Conservation (phyloP, 2,797 vertebrate species). For the Channa striata region DNA sequence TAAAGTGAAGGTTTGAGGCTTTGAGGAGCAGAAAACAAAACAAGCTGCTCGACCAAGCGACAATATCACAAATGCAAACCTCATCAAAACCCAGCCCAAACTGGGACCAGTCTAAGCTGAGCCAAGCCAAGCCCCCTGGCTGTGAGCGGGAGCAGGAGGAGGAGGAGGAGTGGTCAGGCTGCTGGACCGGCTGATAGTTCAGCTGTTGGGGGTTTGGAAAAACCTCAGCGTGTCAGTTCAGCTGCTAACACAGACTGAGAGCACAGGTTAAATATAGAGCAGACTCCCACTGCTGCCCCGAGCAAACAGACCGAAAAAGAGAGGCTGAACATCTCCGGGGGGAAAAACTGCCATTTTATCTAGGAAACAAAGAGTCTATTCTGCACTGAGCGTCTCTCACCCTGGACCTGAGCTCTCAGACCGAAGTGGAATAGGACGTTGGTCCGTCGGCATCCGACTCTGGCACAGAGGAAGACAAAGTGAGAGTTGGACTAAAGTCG, state of each 20-base stretch:
- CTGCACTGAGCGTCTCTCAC: slow-evolving; percentile 59
- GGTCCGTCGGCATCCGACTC: slow-evolving; percentile 51
- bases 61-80: not conserved
- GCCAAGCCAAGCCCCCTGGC: slow-evolving; percentile 13
- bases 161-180: slow-evolving; percentile 41
- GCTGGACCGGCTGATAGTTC: slow-evolving; percentile 52
- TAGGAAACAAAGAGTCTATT: slow-evolving; percentile 71
- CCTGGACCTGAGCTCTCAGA: slow-evolving; percentile 23
- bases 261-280: slow-evolving; percentile 95
- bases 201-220: slow-evolving; percentile 81
- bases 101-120: not conserved
- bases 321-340: slow-evolving; percentile 19
- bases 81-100: not conserved
- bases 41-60: slow-evolving; percentile 1
- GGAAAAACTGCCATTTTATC: slow-evolving; percentile 77
- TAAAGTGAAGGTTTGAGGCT: not conserved
- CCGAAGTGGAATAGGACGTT: slow-evolving; percentile 76
- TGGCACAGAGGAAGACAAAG: slow-evolving; percentile 27
- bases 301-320: slow-evolving; percentile 52
- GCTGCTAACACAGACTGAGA: slow-evolving; percentile 93
- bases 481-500: slow-evolving; percentile 26
- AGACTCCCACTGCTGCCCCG: slow-evolving; percentile 78
- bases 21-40: not conserved
- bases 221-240: slow-evolving; percentile 87
- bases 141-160: slow-evolving; percentile 26